These are phyloP conservation scores for Noturus placidus DNA, from an alignment of 2,113 vertebrate genomes.

Conservation along the genomic window DNA sequence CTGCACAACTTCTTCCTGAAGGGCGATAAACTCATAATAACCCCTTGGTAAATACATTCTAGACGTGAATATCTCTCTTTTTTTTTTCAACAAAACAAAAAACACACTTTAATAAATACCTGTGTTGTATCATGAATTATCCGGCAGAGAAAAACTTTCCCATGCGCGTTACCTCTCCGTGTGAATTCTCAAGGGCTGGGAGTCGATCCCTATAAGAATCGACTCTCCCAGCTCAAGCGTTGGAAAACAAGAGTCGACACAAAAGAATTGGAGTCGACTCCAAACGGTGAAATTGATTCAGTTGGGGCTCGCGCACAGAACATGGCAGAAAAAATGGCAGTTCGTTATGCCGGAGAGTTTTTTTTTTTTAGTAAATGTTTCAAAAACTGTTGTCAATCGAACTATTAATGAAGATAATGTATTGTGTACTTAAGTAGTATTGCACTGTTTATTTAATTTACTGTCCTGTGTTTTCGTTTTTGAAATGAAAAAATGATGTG, in stretches of 20 bases:
- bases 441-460: background rate
- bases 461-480: background rate
- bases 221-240: background rate
- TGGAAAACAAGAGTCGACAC: background rate
- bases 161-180: conserved; percentile 4
- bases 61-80: background rate
- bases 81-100: background rate
- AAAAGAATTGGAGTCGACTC: background rate
- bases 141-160: conserved; percentile 51
- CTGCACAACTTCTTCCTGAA: background rate
- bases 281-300: background rate
- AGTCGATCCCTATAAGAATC: background rate
- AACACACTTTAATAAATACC: conserved; percentile 62
- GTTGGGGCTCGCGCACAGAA: background rate
- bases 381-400: background rate
- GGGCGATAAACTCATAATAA: background rate
- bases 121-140: conserved; percentile 67
- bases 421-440: background rate
- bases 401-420: background rate
- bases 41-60: background rate
- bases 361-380: background rate
- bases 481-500: background rate
- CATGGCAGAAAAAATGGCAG: background rate
- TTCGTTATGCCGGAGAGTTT: background rate
- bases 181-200: background rate